These are phyloP conservation scores for Callaeas wilsoni DNA, from an alignment of 2,113 vertebrate species.

Conservation along the genomic window DNA sequence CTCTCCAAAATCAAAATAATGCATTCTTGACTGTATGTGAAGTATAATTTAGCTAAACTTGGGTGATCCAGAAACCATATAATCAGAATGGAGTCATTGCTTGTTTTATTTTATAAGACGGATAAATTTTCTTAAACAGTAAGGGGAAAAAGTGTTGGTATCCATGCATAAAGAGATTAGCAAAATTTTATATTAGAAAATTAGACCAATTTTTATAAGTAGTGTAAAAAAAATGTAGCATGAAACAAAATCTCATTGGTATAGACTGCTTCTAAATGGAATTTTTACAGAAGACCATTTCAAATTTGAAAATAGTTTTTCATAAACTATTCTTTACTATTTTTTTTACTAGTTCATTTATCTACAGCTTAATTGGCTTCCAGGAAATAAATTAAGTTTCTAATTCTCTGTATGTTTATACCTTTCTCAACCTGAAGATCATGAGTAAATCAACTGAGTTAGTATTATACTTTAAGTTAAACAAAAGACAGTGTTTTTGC, in stretches of 20 bases:
- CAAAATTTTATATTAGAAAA: background rate
- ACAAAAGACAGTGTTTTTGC: background rate
- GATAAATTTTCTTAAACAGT: background rate
- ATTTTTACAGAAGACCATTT: background rate
- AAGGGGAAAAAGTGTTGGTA: background rate
- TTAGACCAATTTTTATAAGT: background rate
- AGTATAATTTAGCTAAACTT: background rate
- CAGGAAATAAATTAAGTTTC: background rate
- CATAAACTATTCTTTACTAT: background rate
- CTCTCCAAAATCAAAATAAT: background rate
- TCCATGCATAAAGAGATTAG: background rate
- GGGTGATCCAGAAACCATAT: background rate
- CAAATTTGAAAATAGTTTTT: background rate
- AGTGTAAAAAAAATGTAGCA: background rate
- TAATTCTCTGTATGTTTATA: background rate
- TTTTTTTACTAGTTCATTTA: background rate
- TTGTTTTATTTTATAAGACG: background rate
- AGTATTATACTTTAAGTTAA: background rate
- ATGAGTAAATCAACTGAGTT: background rate
- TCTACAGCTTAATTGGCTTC: background rate
- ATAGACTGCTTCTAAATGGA: background rate
- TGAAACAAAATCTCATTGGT: background rate
- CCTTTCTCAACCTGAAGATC: background rate
- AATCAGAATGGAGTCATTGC: background rate
- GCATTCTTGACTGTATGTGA: background rate